Evolutionary conservation across 1,140 invertebrate species (phyloP).

Genomic region (Lucilia sericata): DNA sequence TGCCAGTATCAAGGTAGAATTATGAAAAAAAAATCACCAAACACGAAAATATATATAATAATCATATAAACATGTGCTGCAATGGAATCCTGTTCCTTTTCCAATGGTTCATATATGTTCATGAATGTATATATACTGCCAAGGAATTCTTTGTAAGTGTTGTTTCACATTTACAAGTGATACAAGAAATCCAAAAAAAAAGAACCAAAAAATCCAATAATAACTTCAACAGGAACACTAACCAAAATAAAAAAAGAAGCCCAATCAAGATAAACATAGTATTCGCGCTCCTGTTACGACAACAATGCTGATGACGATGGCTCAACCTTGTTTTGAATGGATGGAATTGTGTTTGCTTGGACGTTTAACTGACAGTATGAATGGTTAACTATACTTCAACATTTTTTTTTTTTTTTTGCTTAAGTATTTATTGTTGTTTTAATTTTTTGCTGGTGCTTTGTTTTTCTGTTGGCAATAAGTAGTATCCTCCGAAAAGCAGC

Average conservation of each 20-base stretch:
- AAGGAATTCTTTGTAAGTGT: background rate
- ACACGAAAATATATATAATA: background rate
- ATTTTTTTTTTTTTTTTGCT: background rate
- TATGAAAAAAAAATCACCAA: background rate
- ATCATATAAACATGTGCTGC: conserved; percentile 20
- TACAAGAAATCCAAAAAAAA: background rate
- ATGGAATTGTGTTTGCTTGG: conserved; percentile 21
- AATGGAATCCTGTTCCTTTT: conserved; percentile 26
- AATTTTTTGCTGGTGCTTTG: background rate
- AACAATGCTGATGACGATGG: conserved; percentile 24
- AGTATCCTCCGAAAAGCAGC: no score
- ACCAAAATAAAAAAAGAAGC: conserved; percentile 39
- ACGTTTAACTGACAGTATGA: conserved; percentile 20
- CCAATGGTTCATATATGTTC: no score
- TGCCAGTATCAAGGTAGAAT: background rate
- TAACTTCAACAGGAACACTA: background rate
- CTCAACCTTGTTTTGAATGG: conserved; percentile 34
- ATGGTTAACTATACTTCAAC: background rate
- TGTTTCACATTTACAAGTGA: conserved; percentile 24
- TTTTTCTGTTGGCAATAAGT: no score
- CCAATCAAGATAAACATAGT: conserved; percentile 49
- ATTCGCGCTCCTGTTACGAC: conserved; percentile 48
- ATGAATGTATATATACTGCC: background rate
- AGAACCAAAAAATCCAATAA: background rate
- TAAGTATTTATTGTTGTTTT: conserved; percentile 25